These are phyloP conservation scores for Epiperipatus broadwayi DNA, from an alignment of 2,888 invertebrate species.

Conservation along the genomic window DNA sequence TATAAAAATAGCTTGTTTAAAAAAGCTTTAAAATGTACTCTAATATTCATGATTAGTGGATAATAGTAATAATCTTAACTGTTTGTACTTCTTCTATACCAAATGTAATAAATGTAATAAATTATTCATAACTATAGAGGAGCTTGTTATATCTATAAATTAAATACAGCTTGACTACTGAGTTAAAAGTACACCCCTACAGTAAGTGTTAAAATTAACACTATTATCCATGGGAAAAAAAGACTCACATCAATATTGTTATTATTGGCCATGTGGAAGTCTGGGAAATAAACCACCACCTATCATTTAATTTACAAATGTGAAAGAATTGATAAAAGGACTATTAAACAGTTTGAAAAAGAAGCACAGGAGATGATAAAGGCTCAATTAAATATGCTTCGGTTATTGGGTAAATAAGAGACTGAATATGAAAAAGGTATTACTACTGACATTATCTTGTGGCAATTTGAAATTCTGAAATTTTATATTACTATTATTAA, in stretches of 20 bases:
- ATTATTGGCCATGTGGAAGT: constrained; percentile 96
- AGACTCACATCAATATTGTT: constrained; percentile 94
- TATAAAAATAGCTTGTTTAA: no score
- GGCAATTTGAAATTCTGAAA: constrained; percentile 91
- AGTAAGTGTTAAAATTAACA: no score
- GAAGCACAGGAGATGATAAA: constrained; percentile 94
- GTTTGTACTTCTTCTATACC: no score
- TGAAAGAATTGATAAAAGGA: constrained; percentile 99
- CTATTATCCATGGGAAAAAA: constrained; percentile 77
- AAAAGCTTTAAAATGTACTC: no score
- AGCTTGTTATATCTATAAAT: no score
- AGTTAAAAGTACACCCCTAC: no score
- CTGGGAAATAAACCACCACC: constrained; percentile 89
- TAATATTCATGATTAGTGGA: no score
- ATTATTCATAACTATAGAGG: no score
- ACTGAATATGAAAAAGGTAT: constrained; percentile 99
- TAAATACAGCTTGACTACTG: no score
- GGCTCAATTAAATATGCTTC: constrained; percentile 99
- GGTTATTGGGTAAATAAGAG: constrained; percentile 99
- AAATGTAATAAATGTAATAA: no score
- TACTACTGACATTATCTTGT: constrained; percentile 93
- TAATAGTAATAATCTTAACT: no score
- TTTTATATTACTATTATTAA: constrained; percentile 98
- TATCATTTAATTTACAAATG: constrained; percentile 99
- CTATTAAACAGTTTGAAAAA: constrained; percentile 99